phyloP scores from a whole-genome alignment of 2,113 vertebrate genomes.

The Phalacrocorax pelagicus region DNA sequence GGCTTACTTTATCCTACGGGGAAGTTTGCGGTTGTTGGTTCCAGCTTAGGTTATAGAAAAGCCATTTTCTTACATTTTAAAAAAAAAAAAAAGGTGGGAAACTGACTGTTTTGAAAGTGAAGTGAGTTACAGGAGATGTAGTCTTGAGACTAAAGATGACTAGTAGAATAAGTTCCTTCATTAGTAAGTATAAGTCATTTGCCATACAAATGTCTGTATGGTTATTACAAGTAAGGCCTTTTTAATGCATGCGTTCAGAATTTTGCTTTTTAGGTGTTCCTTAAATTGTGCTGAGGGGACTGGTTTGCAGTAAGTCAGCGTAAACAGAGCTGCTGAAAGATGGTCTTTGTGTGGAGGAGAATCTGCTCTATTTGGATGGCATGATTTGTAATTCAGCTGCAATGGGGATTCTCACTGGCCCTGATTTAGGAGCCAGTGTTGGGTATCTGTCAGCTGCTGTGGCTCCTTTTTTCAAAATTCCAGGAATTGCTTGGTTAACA shows the following conservation, averaged over 20 bases:
- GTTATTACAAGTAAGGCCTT: not conserved
- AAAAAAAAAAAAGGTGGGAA: not conserved
- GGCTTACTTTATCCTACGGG: rapidly evolving
- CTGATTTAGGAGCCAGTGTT: not conserved
- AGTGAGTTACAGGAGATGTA: not conserved
- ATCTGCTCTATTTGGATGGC: not conserved
- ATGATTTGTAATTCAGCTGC: not conserved
- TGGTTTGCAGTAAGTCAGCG: not conserved
- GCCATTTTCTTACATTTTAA: not conserved
- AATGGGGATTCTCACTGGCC: not conserved
- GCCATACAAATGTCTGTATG: not conserved
- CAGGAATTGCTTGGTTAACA: not conserved
- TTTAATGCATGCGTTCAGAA: not conserved
- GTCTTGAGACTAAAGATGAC: not conserved
- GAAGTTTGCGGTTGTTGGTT: not conserved
- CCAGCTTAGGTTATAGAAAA: not conserved
- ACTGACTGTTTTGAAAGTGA: not conserved
- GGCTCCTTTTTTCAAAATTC: not conserved
- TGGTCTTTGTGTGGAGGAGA: not conserved
- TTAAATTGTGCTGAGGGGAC: not conserved
- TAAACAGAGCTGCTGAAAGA: not conserved
- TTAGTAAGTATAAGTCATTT: not conserved
- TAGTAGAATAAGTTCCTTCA: not conserved
- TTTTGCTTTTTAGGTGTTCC: not conserved
- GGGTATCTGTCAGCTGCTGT: not conserved